Evolutionary conservation across 1,140 invertebrate genomes (phyloP).

Genomic region (Oreohelix idahoensis): DNA sequence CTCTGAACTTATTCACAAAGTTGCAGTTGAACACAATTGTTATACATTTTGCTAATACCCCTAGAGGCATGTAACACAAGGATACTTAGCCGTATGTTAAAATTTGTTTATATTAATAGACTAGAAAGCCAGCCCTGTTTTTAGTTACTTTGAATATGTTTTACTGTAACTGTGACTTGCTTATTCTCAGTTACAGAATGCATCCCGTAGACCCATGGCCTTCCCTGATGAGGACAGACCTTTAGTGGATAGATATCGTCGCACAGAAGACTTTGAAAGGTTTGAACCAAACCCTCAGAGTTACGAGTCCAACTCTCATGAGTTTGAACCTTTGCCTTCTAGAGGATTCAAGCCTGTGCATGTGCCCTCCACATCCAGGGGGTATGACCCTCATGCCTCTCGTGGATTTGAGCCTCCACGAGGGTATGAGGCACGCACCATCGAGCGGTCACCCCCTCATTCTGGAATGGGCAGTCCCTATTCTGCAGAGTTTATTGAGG

Average conservation of each 20-base stretch:
- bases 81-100: no score
- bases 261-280: slow-evolving; percentile 27
- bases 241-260: slow-evolving; percentile 3
- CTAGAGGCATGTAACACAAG: no score
- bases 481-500: slow-evolving; percentile 21
- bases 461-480: slow-evolving; percentile 33
- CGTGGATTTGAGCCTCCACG: slow-evolving; percentile 4
- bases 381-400: slow-evolving; percentile 14
- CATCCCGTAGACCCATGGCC: slow-evolving; percentile 2
- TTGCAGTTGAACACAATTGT: no score
- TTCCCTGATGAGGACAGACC: slow-evolving; percentile 37
- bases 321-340: slow-evolving; percentile 27
- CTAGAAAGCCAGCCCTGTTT: no score
- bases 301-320: slow-evolving; percentile 4
- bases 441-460: slow-evolving; percentile 18
- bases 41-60: no score
- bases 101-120: no score
- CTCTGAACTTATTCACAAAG: no score
- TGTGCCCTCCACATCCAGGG: slow-evolving; percentile 3
- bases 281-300: slow-evolving; percentile 9
- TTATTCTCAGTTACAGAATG: slow-evolving; percentile 7
- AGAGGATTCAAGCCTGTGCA: slow-evolving; percentile 19
- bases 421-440: slow-evolving; percentile 21
- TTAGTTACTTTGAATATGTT: no score
- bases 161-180: not conserved